phyloP scores from a whole-genome alignment of 1,140 invertebrate species.

The Megalopta genalis region DNA sequence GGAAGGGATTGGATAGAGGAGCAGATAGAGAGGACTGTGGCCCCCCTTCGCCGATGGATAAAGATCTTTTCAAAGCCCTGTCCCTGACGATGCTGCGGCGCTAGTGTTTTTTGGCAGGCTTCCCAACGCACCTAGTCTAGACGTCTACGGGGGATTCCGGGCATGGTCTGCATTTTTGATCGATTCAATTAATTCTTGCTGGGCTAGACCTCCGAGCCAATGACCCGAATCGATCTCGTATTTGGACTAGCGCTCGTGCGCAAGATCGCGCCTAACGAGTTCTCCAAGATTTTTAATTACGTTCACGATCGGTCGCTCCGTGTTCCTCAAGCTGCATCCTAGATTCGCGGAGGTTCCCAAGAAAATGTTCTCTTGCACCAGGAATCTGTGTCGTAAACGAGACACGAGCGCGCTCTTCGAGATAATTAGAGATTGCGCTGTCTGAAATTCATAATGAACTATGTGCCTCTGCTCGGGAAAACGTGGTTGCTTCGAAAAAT shows the following conservation, averaged over 20 bases:
- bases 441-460: too few species aligned
- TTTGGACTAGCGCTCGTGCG: background rate
- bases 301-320: background rate
- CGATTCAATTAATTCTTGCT: conserved; percentile 34
- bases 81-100: conserved; percentile 11
- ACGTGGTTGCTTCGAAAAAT: too few species aligned
- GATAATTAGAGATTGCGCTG: too few species aligned
- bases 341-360: too few species aligned
- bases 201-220: background rate
- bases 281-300: background rate
- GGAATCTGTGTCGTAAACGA: too few species aligned
- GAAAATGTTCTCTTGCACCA: too few species aligned
- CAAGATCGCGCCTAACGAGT: too few species aligned
- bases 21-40: too few species aligned
- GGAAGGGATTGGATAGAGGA: too few species aligned
- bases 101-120: conserved; percentile 64
- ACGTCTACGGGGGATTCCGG: conserved; percentile 55
- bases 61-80: conserved; percentile 31
- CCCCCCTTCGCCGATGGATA: conserved; percentile 6
- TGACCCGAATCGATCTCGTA: background rate
- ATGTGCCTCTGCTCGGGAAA: too few species aligned
- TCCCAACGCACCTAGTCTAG: conserved; percentile 67
- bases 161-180: conserved; percentile 32
- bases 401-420: too few species aligned
- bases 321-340: too few species aligned